Evolutionary conservation across 2,888 invertebrate genomes (phyloP), one percentile per base, ranked within the genome.

Genomic region (Morpho achilles): DNA sequence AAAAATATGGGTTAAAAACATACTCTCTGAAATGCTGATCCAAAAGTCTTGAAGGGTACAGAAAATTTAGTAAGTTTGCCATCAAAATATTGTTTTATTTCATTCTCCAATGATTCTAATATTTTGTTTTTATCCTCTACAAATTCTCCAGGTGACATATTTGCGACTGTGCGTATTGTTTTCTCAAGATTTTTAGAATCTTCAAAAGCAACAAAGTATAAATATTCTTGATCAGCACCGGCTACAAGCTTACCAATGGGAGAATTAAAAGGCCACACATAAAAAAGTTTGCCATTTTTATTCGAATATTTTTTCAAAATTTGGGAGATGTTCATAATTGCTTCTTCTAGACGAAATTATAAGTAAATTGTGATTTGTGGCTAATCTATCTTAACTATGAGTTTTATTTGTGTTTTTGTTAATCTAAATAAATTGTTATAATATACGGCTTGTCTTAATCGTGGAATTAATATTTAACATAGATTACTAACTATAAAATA

Each of bases 11-110:
- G 5, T 50, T 46, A 55, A 1, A 8, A 7, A 62, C 59, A 42
- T 66, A 88, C 90, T 77, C 84, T 84, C 73, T 89, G 89, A 73
- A 88, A 91, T 45, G 83, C 79, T 0, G 89, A 81, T 8, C 90
- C 91, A 64, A 78, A 66, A 9, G 73, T 75, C 74, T 84, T 82
- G n/a, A 88, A 61, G 7, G 86, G 82, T 10, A 81, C 67, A 40
- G 76, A 71, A 63, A 90, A 90, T 51, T 76, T 77, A 54, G 77
- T 82, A 0, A 85, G 65, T 57, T 76, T 73, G n/a, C 84, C 83
- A 22, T 73, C 64, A 62, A 86, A 82, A 67, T 87, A 87, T 2
- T 68, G 66, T 2, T 62, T 50, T 6, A 87, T 61, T 70, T 87
- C 80, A 0, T 64, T 39, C 63, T 80, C 75, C 47, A 87, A 73